phyloP scores from a whole-genome alignment of 2,113 vertebrate species.

The Anarhynchus alexandrinus region DNA sequence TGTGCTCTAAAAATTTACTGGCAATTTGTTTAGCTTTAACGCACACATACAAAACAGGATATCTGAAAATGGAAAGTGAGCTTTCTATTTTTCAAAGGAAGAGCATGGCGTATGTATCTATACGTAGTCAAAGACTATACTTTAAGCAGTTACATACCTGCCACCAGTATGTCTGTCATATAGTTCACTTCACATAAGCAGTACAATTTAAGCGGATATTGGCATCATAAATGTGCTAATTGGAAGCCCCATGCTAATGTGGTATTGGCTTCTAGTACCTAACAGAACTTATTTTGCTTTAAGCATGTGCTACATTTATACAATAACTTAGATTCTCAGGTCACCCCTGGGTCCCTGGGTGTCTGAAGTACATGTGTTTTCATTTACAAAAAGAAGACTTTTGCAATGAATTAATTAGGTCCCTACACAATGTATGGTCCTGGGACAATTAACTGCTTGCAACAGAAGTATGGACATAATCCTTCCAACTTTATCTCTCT shows the following conservation, averaged over 20 bases:
- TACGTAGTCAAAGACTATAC: background rate
- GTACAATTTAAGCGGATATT: background rate
- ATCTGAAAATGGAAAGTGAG: background rate
- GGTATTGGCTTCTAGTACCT: background rate
- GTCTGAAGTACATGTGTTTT: background rate
- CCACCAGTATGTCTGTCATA: background rate
- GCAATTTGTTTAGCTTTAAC: background rate
- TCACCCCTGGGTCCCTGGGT: background rate
- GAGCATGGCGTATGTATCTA: background rate
- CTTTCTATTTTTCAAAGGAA: background rate
- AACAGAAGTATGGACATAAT: background rate
- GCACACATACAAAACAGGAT: background rate
- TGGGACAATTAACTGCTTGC: background rate
- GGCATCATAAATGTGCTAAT: background rate
- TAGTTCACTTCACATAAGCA: background rate
- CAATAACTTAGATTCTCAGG: background rate
- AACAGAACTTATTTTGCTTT: background rate
- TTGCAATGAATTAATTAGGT: background rate
- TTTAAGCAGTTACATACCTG: background rate
- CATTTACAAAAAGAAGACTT: background rate
- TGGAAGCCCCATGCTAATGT: background rate
- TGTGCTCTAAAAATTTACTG: background rate
- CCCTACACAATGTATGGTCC: accelerated
- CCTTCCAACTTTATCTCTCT: background rate
- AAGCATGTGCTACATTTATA: background rate